phyloP scores from a whole-genome alignment of 1,140 invertebrate genomes.

The Lasioglossum baleicum region DNA sequence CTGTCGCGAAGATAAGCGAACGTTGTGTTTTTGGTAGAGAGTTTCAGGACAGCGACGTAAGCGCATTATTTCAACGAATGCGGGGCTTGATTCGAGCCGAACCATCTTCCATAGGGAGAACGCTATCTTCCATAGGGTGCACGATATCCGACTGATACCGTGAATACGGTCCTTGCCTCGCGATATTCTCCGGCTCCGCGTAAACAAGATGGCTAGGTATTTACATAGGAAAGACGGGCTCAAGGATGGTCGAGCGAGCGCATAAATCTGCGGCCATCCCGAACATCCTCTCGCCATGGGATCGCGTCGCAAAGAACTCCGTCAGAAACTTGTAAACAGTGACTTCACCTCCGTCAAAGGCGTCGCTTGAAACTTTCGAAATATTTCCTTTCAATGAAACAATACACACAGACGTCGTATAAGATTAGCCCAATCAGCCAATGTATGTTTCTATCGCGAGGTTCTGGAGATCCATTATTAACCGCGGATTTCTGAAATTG shows the following conservation, averaged over 20 bases:
- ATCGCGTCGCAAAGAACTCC: neutral
- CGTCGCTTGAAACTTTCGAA: neutral
- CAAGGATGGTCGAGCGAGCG: conserved; percentile 11
- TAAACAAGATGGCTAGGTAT: conserved; percentile 41
- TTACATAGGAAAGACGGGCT: conserved; percentile 41
- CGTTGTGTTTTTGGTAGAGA: no score
- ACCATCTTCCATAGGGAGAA: neutral
- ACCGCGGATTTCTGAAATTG: no score
- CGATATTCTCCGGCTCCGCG: conserved; percentile 28
- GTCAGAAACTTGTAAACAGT: conserved; percentile 3
- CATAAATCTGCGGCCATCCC: conserved; percentile 30
- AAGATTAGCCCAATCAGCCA: no score
- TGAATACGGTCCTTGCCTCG: conserved; percentile 25
- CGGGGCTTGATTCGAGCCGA: conserved; percentile 1
- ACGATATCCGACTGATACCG: neutral
- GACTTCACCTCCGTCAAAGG: neutral
- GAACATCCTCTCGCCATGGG: neutral
- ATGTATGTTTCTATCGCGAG: no score
- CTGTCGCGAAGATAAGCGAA: no score
- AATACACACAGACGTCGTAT: no score
- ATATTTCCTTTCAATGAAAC: no score
- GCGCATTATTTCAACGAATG: conserved; percentile 24
- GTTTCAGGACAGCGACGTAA: neutral
- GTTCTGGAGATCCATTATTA: no score
- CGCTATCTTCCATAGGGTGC: neutral